Base-by-base conservation (phyloP, 2,888 invertebrate species). In the Drosophila demipolita region DNA sequence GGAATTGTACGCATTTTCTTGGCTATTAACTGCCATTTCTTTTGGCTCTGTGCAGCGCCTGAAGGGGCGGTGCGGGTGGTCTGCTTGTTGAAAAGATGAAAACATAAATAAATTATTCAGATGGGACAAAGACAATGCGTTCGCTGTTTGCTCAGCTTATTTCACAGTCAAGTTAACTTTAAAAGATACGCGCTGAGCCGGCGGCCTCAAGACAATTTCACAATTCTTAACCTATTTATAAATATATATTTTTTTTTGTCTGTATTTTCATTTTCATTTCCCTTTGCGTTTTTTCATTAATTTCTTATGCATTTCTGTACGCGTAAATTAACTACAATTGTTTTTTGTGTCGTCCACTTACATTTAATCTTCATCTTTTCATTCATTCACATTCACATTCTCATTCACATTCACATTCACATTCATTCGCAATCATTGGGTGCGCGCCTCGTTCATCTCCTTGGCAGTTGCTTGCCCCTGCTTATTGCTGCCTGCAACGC, bases 251-350 rank as follows among this genome's bases (percentile, higher is more conserved):
- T 7, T n/a, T 29, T 45, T 23, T 66, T 50, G 23, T 23, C 38
- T 38, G 32, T 50, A 35, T 55, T 33, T 40, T 20, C 38, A 49
- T 54, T 69, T 17, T 17, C 15, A 60, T 36, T 35, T 62, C 9
- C 55, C 36, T 42, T 32, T 42, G n/a, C 40, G 54, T 36, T 33
- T 29, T 82, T 85, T 85, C 83, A 87, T 89, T 84, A 79, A 90
- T 88, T 88, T 90, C 77, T 83, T 80, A 85, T 90, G 89, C 88
- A 85, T 74, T 85, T 75, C 72, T 76, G 68, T 70, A 63, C 76
- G 80, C 87, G 90, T 88, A 88, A 85, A 85, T 85, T 90, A 85
- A 85, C 89, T 83, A 88, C 85, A 85, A 85, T 85, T 85, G 85
- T 80, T 85, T 88, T 82, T 79, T 69, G 85, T 69, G 72, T 72